Evolutionary conservation across 2,797 vertebrate genomes (phyloP), one percentile per base, ranked within the genome.

Genomic region (Falco novaeseelandiae): DNA sequence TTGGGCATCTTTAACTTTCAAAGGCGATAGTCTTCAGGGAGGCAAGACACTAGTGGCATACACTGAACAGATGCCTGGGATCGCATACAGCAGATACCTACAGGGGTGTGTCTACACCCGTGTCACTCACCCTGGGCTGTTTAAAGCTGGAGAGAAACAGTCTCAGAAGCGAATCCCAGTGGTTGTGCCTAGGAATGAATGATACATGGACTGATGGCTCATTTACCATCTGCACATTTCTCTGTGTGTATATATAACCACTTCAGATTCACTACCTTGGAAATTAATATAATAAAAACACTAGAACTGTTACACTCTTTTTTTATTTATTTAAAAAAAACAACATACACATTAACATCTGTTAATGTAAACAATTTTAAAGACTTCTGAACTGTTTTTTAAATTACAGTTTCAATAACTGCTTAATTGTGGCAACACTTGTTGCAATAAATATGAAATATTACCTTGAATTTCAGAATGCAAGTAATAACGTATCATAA

Each of bases 371-470:
- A 71, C 38, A 55, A 42, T 85, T 87, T 65, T 25, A 70, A 89
- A 91, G 40, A 54, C 34, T 80, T 87, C 46, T 76, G 51, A 91
- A 59, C 16, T 65, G 14, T 42, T 57, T 29, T 67, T 71, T 59
- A 78, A 77, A 46, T 80, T 92, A 65, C 10, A 65, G 5, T 76
- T 95, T 89, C 92, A 87, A 38, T 80, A 77, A 89, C 17, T 84
- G 67, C 6, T 87, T 80, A 65, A 65, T 14, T 63, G 25, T 67
- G 55, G 32, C 52, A 87, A 67, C 34, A 67, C 58, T 85, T 74
- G 12, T 38, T 85, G 59, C 22, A 52, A 85, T 73, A 87, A 92
- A 83, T 72, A 82, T 22, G 32, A 93, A 94, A 86, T 83, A 65
- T 13, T 76, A 49, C 10, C 17, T 65, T 91, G 52, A 87, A 80